Conservation (phyloP, 2,888 invertebrate species). For the Caenorhabditis auriculariae region DNA sequence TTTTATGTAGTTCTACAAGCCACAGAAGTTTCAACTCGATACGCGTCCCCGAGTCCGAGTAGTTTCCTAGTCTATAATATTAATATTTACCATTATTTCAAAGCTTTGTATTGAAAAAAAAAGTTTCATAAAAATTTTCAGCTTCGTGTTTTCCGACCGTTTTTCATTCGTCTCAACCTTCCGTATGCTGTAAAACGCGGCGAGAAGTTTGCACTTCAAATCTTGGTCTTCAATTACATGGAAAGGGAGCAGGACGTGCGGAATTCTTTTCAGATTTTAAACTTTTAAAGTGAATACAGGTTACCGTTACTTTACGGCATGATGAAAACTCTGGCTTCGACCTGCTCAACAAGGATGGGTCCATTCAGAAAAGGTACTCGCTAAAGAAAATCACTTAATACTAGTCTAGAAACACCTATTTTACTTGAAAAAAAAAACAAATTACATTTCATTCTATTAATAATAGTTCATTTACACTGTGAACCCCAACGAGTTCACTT, state of each 20-base stretch:
- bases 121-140: no score
- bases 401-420: background rate
- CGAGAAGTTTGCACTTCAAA: constrained; percentile 83
- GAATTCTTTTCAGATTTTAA: no score
- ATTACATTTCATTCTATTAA: background rate
- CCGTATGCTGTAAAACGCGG: constrained; percentile 86
- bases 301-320: constrained; percentile 82
- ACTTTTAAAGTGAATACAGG: no score
- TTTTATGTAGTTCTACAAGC: no score
- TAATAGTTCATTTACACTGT: background rate
- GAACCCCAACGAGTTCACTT: no score
- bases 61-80: no score
- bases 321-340: constrained; percentile 68
- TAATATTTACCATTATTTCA: no score
- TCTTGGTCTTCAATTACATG: constrained; percentile 74
- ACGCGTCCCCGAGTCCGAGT: no score
- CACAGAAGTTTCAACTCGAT: no score
- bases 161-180: constrained; percentile 82
- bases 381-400: no score
- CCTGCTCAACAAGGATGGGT: constrained; percentile 60
- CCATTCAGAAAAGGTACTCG: constrained; percentile 36
- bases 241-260: constrained; percentile 71
- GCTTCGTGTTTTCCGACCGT: constrained; percentile 79
- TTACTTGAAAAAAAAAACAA: background rate
- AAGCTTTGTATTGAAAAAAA: no score